These are phyloP conservation scores for Mastomys natalensis DNA, from an alignment of 2,113 vertebrate species.

Conservation along the genomic window DNA sequence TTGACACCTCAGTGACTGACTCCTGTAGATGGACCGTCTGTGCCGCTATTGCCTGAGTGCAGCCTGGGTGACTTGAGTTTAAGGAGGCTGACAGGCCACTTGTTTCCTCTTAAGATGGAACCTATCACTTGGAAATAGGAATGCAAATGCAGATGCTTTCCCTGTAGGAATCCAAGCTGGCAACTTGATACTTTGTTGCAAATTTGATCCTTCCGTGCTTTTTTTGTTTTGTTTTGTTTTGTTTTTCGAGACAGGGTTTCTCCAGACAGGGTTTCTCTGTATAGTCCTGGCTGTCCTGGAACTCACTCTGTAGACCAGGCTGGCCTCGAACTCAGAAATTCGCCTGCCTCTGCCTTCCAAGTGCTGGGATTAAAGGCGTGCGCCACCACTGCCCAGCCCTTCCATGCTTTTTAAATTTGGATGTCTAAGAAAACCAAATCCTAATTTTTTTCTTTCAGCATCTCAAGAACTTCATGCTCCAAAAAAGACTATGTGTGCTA, in stretches of 20 bases:
- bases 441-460: neutral
- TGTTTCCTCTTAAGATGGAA: neutral
- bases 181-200: neutral
- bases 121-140: fast-evolving
- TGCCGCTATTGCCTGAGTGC: neutral
- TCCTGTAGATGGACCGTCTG: neutral
- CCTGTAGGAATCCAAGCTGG: neutral
- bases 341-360: too few species aligned
- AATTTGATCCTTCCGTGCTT: neutral
- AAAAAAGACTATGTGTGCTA: constrained; percentile 14
- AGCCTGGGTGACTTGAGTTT: neutral
- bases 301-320: too few species aligned
- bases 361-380: too few species aligned
- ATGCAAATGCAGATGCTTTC: fast-evolving
- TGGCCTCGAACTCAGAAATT: too few species aligned
- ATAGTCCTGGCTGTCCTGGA: too few species aligned
- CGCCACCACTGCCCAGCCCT: too few species aligned
- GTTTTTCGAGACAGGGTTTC: too few species aligned
- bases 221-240: too few species aligned
- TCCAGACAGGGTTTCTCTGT: too few species aligned
- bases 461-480: neutral
- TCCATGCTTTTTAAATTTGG: neutral
- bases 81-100: neutral
- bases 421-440: neutral
- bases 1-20: neutral